phyloP scores from a whole-genome alignment of 2,888 invertebrate genomes.

The Stramonita haemastoma region DNA sequence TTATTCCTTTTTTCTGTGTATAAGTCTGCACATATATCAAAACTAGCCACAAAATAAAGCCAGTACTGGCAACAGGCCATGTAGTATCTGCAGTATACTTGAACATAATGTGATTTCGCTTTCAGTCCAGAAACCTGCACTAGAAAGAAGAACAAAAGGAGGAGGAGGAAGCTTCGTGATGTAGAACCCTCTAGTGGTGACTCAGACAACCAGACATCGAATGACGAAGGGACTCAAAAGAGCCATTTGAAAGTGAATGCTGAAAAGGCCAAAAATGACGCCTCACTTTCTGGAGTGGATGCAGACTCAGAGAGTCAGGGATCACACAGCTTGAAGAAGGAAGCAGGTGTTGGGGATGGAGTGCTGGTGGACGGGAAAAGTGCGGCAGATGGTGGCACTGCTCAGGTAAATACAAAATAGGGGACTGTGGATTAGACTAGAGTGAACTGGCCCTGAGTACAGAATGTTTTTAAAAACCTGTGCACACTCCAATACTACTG shows the following conservation, averaged over 20 bases:
- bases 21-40: too few species aligned
- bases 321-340: constrained; percentile 48
- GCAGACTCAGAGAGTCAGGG: constrained; percentile 70
- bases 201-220: constrained; percentile 70
- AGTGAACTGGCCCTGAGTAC: too few species aligned
- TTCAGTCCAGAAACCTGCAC: constrained; percentile 52
- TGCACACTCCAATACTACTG: too few species aligned
- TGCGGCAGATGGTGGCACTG: constrained; percentile 52
- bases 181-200: constrained; percentile 74
- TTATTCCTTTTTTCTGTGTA: too few species aligned
- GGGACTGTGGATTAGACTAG: too few species aligned
- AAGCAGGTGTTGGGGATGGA: constrained; percentile 13
- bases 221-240: constrained; percentile 21
- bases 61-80: too few species aligned
- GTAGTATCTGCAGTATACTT: neutral
- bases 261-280: constrained; percentile 47
- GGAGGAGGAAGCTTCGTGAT: constrained; percentile 67
- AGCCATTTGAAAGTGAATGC: constrained; percentile 41
- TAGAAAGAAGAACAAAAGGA: constrained; percentile 73
- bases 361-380: neutral
- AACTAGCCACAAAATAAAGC: too few species aligned
- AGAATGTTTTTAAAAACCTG: too few species aligned
- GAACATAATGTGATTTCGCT: neutral
- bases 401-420: constrained; percentile 83
- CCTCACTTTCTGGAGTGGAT: constrained; percentile 65